Percentiles rank a stretch among this genome's conserved stretches.
Conservation (phyloP, 2,888 invertebrate species). For the Chironomus riparius region DNA sequence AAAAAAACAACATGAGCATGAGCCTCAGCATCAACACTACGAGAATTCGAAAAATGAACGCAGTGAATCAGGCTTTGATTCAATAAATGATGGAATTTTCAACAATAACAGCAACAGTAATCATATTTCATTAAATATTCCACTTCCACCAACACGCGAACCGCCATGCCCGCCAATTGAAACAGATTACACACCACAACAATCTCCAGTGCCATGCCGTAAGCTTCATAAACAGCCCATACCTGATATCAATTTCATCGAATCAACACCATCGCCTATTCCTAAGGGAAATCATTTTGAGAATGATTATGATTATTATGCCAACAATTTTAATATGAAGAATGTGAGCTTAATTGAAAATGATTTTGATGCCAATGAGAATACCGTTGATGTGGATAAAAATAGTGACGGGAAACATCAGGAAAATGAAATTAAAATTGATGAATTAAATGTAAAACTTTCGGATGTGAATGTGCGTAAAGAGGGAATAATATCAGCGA, state of each 20-base stretch:
- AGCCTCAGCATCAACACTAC: not conserved
- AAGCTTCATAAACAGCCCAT: conserved; percentile 2
- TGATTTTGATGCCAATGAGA: not conserved
- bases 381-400: not conserved
- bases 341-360: conserved; percentile 10
- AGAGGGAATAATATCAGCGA: conserved; percentile 48
- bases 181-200: conserved; percentile 6
- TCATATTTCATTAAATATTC: conserved; percentile 21
- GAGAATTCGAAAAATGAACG: conserved; percentile 3
- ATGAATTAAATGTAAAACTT: conserved; percentile 9
- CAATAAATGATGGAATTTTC: conserved; percentile 20
- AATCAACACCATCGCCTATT: conserved; percentile 17
- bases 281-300: not conserved
- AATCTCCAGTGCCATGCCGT: conserved; percentile 13
- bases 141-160: conserved; percentile 2
- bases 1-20: not conserved
- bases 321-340: not conserved
- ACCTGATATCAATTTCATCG: conserved; percentile 22
- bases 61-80: conserved; percentile 25
- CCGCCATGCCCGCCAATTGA: conserved; percentile 8
- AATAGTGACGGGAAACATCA: not conserved
- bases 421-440: conserved; percentile 17
- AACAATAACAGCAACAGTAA: not conserved
- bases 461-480: conserved; percentile 36
- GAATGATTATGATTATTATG: not conserved